Conservation (phyloP, 2,113 vertebrate genomes). For the Xiphophorus couchianus region DNA sequence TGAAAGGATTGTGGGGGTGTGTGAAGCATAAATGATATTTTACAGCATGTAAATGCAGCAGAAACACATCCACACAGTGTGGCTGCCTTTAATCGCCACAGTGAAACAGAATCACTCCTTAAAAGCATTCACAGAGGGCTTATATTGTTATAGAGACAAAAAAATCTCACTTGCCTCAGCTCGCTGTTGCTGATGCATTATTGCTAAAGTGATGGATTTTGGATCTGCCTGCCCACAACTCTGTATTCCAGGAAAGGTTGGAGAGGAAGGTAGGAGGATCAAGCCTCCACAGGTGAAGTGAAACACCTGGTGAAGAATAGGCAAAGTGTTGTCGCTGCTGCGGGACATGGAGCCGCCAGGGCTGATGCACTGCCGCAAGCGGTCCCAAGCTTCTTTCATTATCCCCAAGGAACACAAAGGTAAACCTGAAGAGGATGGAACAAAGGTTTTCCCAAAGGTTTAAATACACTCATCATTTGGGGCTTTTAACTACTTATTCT, state of each 20-base stretch:
- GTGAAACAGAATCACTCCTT: too few relatives aligned
- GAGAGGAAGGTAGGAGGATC: conserved; percentile 31
- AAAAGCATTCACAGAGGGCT: neutral
- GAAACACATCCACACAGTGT: neutral
- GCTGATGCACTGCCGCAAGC: conserved; percentile 82
- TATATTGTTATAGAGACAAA: neutral
- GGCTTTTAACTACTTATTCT: too few relatives aligned
- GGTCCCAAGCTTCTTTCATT: conserved; percentile 85
- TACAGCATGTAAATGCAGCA: neutral
- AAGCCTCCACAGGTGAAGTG: conserved; percentile 80
- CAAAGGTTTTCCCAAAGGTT: neutral
- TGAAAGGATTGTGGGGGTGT: neutral
- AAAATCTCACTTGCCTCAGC: conserved; percentile 72
- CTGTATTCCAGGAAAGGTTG: conserved; percentile 54
- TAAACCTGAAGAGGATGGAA: conserved; percentile 60
- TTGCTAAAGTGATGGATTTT: conserved; percentile 77
- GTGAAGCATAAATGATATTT: neutral
- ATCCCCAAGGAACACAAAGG: conserved; percentile 82
- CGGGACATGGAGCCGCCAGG: conserved; percentile 59
- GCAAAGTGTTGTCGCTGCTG: conserved; percentile 56
- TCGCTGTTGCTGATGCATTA: conserved; percentile 82
- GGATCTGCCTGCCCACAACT: conserved; percentile 74
- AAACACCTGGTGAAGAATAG: conserved; percentile 80
- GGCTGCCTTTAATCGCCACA: neutral
- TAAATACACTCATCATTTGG: too few relatives aligned